Conservation (phyloP, 2,113 vertebrate genomes). For the Xerus inauris region DNA sequence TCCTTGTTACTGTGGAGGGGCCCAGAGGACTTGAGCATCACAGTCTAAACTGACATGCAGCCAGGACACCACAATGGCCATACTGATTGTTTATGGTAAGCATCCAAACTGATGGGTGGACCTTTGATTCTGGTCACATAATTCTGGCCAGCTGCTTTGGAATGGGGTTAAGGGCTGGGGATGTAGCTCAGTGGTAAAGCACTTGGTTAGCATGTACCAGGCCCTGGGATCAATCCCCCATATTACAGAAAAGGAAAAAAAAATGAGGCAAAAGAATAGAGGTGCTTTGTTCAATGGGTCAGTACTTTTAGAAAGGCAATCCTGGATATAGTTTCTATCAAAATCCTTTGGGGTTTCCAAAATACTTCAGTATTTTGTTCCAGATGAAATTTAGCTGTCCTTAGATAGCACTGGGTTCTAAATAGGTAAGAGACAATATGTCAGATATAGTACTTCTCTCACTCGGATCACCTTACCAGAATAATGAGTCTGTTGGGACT, state of each 20-base stretch:
- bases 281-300: not conserved
- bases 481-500: not conserved
- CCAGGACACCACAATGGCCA: not conserved
- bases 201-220: not conserved
- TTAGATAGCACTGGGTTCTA: not conserved
- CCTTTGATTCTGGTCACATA: not conserved
- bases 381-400: not conserved
- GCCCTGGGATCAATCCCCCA: not conserved
- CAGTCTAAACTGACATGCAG: not conserved
- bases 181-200: not conserved
- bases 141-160: not conserved
- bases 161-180: not conserved
- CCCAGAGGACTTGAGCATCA: not conserved
- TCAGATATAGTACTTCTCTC: not conserved
- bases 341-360: conserved; percentile 1
- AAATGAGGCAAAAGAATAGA: not conserved
- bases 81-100: not conserved
- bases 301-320: conserved; percentile 43
- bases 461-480: not conserved
- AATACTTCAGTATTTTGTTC: not conserved
- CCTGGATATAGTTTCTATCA: not conserved
- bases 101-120: not conserved
- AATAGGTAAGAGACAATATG: not conserved
- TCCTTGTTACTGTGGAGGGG: not conserved
- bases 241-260: not conserved